Evolutionary conservation across 2,888 invertebrate species (phyloP).

Genomic region (Caenorhabditis angaria): DNA sequence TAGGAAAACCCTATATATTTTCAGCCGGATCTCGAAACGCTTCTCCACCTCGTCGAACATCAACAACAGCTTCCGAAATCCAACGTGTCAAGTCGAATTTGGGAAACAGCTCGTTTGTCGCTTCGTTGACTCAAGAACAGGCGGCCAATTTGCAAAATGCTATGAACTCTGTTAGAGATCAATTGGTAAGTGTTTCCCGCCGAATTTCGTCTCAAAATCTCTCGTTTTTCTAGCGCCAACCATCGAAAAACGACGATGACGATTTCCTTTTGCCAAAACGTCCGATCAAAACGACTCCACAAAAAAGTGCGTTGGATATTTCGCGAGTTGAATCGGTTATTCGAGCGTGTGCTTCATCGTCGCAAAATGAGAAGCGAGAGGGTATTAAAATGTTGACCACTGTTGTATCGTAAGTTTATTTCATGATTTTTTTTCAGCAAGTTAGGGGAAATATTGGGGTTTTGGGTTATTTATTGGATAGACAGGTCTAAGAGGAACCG

Average conservation of each 20-base stretch:
- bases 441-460: too few relatives aligned
- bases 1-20: neutral
- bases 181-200: neutral
- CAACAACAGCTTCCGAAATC: constrained; percentile 11
- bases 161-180: constrained; percentile 17
- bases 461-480: too few relatives aligned
- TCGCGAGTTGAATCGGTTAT: constrained; percentile 34
- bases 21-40: constrained; percentile 24
- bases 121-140: constrained; percentile 24
- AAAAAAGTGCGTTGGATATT: constrained; percentile 24
- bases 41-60: constrained; percentile 28
- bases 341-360: constrained; percentile 28
- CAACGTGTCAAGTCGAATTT: constrained; percentile 37
- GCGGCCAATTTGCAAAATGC: constrained; percentile 23
- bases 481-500: too few relatives aligned
- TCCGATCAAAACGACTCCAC: constrained; percentile 29
- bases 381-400: constrained; percentile 27
- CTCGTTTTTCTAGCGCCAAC: neutral
- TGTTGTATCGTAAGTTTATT: constrained; percentile 13
- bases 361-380: constrained; percentile 31
- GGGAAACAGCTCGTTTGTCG: constrained; percentile 23
- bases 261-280: constrained; percentile 34
- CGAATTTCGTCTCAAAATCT: neutral
- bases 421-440: neutral
- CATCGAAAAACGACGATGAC: constrained; percentile 24